phyloP scores from a whole-genome alignment of 2,888 invertebrate genomes.

The Eumacrocentrus americanus region DNA sequence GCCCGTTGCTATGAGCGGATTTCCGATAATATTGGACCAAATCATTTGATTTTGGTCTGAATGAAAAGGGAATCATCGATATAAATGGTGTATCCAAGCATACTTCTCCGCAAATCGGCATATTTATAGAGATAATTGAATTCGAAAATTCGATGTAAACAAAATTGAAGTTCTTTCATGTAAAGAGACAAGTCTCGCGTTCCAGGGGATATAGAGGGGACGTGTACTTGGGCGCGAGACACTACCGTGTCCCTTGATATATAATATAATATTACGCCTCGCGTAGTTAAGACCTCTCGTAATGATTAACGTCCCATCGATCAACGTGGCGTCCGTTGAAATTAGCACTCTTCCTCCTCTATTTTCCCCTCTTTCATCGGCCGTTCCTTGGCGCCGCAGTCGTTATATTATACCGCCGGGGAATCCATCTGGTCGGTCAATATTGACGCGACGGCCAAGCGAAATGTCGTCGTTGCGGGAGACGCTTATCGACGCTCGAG shows the following conservation, averaged over 20 bases:
- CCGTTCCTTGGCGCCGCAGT: not conserved
- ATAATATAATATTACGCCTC: not conserved
- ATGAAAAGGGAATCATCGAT: no score
- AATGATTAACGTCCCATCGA: conserved; percentile 42
- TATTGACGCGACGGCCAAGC: conserved; percentile 37
- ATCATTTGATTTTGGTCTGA: no score
- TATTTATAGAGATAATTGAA: no score
- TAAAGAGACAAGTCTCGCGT: no score
- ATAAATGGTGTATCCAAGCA: no score
- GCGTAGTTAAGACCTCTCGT: conserved; percentile 27
- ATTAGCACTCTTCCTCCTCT: conserved; percentile 27
- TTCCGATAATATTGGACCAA: no score
- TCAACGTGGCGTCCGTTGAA: conserved; percentile 34
- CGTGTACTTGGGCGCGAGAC: no score
- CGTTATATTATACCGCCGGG: conserved; percentile 19
- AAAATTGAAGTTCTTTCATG: no score
- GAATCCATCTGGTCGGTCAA: conserved; percentile 40
- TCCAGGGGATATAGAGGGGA: no score
- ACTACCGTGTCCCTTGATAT: not conserved
- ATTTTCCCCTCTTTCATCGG: conserved; percentile 9
- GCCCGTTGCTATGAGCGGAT: no score
- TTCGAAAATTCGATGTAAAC: no score
- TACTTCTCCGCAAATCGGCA: no score
- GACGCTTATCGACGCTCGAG: conserved; percentile 29
- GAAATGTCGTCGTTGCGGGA: conserved; percentile 33